phyloP scores from a whole-genome alignment of 2,797 vertebrate species.

The Neostethus bicornis region DNA sequence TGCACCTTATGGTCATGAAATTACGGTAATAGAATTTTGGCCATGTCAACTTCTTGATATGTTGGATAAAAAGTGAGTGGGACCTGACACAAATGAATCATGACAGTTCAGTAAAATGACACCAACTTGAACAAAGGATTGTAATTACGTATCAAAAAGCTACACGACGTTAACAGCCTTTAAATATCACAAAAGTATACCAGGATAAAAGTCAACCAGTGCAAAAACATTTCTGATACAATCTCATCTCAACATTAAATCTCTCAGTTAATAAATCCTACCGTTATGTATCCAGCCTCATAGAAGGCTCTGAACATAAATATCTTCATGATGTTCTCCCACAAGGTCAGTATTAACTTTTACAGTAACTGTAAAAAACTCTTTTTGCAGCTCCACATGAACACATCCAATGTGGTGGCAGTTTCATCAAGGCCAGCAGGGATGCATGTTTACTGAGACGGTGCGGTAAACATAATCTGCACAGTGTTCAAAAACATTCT shows the following conservation, averaged over 20 bases:
- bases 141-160: slow-evolving; percentile 15
- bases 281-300: slow-evolving; percentile 7
- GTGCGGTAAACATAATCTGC: slow-evolving; percentile 37
- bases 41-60: background rate
- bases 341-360: slow-evolving; percentile 56
- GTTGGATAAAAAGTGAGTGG: slow-evolving; percentile 22
- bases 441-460: slow-evolving; percentile 42
- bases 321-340: slow-evolving; percentile 32
- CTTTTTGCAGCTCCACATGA: slow-evolving; percentile 40
- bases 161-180: slow-evolving; percentile 7
- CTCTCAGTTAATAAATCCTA: slow-evolving; percentile 29
- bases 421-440: slow-evolving; percentile 51
- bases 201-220: too few species aligned
- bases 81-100: slow-evolving; percentile 43
- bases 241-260: slow-evolving; percentile 32
- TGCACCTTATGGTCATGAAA: too few species aligned
- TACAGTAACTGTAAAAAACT: slow-evolving; percentile 33
- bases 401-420: slow-evolving; percentile 45
- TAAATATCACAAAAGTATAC: slow-evolving; percentile 7
- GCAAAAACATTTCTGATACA: slow-evolving; percentile 30
- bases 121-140: slow-evolving; percentile 28
- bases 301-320: slow-evolving; percentile 18
- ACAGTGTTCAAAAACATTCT: slow-evolving; percentile 25
- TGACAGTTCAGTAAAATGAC: slow-evolving; percentile 20
- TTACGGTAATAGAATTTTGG: too few species aligned